These are phyloP conservation scores for Prinia subflava DNA, from an alignment of 2,113 vertebrate species.

Conservation along the genomic window DNA sequence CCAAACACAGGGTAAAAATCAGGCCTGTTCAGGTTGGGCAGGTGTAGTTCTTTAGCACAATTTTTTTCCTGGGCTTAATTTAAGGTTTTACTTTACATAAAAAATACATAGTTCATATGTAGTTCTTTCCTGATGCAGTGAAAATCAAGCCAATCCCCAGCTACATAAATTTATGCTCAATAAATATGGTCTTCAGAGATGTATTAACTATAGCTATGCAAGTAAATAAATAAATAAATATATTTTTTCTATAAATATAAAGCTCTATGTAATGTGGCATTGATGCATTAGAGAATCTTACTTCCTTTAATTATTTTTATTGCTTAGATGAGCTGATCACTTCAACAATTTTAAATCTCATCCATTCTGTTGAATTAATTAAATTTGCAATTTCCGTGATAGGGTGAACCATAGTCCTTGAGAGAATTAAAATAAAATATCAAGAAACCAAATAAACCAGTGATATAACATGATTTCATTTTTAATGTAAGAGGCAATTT, in stretches of 20 bases:
- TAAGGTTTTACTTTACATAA: neutral
- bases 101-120: neutral
- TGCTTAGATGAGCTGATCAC: neutral
- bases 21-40: neutral
- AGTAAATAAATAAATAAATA: neutral
- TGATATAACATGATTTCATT: neutral
- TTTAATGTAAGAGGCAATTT: neutral
- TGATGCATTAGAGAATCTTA: neutral
- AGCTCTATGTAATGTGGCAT: neutral
- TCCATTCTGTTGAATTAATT: neutral
- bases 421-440: neutral
- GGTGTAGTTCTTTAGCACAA: neutral
- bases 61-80: neutral
- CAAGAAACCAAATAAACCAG: neutral
- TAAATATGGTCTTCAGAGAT: neutral
- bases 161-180: neutral
- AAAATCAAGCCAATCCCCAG: neutral
- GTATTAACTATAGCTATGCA: neutral
- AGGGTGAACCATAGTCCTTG: neutral
- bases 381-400: neutral
- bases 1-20: neutral
- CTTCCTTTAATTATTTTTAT: conserved; percentile 8
- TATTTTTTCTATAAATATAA: neutral
- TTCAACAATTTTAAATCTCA: neutral
- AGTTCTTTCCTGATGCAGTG: neutral